Conservation (phyloP, 2,113 vertebrate species). For the Dendropsophus ebraccatus region DNA sequence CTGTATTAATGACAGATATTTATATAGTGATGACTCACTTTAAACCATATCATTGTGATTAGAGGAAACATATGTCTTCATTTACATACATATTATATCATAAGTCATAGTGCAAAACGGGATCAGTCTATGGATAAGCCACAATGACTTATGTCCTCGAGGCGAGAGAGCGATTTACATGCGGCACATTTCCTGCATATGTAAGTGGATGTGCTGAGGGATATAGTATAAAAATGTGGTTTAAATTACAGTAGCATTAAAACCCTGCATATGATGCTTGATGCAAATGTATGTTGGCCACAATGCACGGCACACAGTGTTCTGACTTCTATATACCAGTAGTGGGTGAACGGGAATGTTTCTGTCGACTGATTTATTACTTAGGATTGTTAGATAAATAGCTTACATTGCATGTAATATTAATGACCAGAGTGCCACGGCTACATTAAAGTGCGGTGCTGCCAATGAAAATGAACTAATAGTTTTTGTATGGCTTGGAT, state of each 20-base stretch:
- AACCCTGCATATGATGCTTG: neutral
- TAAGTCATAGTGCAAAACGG: constrained; percentile 33
- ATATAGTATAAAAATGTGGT: neutral
- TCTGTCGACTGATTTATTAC: neutral
- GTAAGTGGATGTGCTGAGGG: neutral
- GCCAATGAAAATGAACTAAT: neutral
- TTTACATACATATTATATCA: constrained; percentile 46
- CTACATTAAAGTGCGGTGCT: neutral
- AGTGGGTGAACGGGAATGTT: constrained; percentile 1
- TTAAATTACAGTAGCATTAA: neutral
- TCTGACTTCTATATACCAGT: neutral
- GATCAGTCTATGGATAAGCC: neutral
- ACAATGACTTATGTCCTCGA: constrained; percentile 13
- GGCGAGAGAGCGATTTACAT: constrained; percentile 32
- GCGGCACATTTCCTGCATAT: neutral
- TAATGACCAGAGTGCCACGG: neutral
- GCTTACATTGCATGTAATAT: neutral
- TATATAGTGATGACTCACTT: constrained; percentile 35
- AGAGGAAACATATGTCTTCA: constrained; percentile 34
- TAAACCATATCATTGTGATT: constrained; percentile 35
- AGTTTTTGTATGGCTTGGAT: neutral
- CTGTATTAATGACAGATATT: constrained; percentile 42
- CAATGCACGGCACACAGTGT: neutral
- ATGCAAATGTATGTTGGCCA: neutral
- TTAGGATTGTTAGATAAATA: neutral